These are phyloP conservation scores for Pristionchus maxplancki DNA, from an alignment of 2,888 invertebrate genomes.

Conservation along the genomic window DNA sequence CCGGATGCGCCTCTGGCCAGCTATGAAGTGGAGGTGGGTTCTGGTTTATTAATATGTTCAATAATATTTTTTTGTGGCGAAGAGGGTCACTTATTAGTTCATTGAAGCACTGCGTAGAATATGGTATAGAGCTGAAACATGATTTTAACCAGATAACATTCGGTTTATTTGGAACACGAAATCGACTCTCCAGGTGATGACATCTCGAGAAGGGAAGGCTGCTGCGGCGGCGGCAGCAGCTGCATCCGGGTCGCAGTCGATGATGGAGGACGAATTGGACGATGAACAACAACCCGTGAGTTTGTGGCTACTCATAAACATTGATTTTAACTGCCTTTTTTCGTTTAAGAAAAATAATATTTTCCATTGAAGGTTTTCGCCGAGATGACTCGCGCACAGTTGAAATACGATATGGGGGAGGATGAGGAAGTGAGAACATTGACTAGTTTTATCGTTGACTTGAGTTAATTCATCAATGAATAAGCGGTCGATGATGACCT, in stretches of 20 bases:
- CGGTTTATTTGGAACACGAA: not conserved
- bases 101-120: not conserved
- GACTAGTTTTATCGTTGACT: not conserved
- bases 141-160: not conserved
- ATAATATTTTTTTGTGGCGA: not conserved
- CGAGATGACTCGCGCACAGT: not conserved
- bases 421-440: not conserved
- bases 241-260: not conserved
- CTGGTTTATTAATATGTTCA: no score
- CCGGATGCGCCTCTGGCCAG: not conserved
- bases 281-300: not conserved
- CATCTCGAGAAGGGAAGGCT: constrained; percentile 1
- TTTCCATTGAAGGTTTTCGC: not conserved
- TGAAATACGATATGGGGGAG: not conserved
- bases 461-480: not conserved
- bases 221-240: not conserved
- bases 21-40: constrained; percentile 46
- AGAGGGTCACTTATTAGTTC: not conserved
- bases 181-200: constrained; percentile 40
- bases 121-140: not conserved
- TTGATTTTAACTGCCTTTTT: no score
- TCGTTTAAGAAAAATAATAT: no score
- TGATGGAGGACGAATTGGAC: not conserved
- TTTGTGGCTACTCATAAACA: not conserved
- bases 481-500: not conserved